phyloP scores from a whole-genome alignment of 2,888 invertebrate species.

The Tetragnatha montana region DNA sequence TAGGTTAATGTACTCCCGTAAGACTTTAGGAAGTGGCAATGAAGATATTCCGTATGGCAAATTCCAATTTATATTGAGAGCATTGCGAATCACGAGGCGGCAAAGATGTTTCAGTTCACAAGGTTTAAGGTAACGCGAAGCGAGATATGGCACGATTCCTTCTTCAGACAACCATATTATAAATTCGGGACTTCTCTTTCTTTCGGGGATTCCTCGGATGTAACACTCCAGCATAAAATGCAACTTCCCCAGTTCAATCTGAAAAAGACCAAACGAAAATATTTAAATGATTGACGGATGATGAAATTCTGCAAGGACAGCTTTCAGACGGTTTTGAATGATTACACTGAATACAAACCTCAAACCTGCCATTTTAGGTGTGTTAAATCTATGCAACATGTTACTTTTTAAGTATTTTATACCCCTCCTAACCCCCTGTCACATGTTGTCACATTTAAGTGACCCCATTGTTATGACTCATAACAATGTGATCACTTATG shows the following conservation, averaged over 20 bases:
- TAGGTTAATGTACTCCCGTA: slow-evolving; percentile 35
- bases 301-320: background rate
- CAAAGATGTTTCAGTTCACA: slow-evolving; percentile 48
- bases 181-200: slow-evolving; percentile 44
- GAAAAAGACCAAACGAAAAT: background rate
- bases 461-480: no score
- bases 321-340: background rate
- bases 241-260: slow-evolving; percentile 47
- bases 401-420: background rate
- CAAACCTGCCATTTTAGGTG: background rate
- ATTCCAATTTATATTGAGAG: slow-evolving; percentile 50
- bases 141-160: slow-evolving; percentile 21
- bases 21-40: slow-evolving; percentile 41
- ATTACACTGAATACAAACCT: background rate
- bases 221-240: slow-evolving; percentile 44
- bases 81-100: slow-evolving; percentile 14
- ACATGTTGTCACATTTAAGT: background rate
- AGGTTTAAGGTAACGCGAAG: slow-evolving; percentile 45
- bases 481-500: no score
- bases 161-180: slow-evolving; percentile 31
- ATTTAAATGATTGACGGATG: background rate
- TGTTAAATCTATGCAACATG: no score
- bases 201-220: slow-evolving; percentile 3
- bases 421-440: background rate
- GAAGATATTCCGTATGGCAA: slow-evolving; percentile 40